Conservation (phyloP, 2,888 invertebrate species). For the Odontocolon sp. region DNA sequence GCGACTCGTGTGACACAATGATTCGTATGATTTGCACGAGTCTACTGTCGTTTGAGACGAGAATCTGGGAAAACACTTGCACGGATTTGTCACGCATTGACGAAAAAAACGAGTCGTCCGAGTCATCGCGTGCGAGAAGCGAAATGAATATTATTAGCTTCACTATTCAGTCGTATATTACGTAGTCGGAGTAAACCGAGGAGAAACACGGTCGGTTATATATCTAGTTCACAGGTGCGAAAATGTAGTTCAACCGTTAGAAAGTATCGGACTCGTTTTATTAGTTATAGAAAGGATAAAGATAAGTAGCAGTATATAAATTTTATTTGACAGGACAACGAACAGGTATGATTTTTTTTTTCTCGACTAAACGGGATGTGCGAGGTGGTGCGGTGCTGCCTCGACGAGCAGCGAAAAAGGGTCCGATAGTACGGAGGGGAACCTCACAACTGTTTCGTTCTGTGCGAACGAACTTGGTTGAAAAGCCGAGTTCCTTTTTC, state of each 20-base stretch:
- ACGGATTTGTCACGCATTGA: conserved; percentile 37
- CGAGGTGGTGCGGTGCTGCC: conserved; percentile 15
- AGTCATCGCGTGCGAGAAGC: conserved; percentile 21
- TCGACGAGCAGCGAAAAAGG: conserved; percentile 13
- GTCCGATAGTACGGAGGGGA: not conserved
- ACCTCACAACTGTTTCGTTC: conserved; percentile 22
- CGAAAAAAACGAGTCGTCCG: conserved; percentile 32
- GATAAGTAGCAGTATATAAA: too few relatives aligned
- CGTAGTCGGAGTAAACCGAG: conserved; percentile 21
- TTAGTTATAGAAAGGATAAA: too few relatives aligned
- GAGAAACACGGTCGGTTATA: not conserved
- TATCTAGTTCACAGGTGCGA: not conserved
- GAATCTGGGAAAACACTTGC: not conserved
- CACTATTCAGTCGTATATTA: not conserved
- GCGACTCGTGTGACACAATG: conserved; percentile 40
- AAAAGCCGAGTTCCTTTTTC: conserved; percentile 47
- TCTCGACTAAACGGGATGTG: not conserved
- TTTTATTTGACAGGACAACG: not conserved
- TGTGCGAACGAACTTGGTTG: conserved; percentile 43
- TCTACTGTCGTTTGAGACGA: too few relatives aligned
- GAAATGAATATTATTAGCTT: conserved; percentile 22
- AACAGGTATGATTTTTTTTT: not conserved
- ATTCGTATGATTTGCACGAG: conserved; percentile 29
- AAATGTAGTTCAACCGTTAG: not conserved
- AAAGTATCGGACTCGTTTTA: not conserved